A percentile compares a stretch with the other conserved stretches of the same genome.
These are phyloP conservation scores for Steatornis caripensis DNA, from an alignment of 2,113 vertebrate genomes.

Conservation along the genomic window DNA sequence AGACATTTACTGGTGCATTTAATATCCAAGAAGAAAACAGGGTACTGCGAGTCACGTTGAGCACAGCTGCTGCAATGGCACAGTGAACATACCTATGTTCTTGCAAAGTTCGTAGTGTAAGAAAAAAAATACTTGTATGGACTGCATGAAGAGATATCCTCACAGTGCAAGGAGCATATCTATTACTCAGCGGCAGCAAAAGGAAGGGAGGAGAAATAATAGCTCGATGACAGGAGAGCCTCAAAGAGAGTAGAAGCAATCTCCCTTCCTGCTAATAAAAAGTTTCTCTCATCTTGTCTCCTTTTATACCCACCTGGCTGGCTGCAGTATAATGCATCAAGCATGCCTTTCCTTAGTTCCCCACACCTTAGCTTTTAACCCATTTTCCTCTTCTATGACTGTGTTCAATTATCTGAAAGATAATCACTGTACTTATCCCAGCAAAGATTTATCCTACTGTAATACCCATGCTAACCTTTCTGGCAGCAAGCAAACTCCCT, in stretches of 20 bases:
- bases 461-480: not conserved
- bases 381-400: not conserved
- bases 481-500: not conserved
- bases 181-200: rapidly evolving
- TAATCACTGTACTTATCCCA: not conserved
- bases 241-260: not conserved
- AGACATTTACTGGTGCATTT: not conserved
- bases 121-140: not conserved
- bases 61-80: not conserved
- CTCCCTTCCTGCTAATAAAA: not conserved
- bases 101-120: not conserved
- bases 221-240: not conserved
- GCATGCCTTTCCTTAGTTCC: not conserved
- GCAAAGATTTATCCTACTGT: not conserved
- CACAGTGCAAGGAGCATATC: not conserved
- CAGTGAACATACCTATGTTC: not conserved
- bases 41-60: not conserved
- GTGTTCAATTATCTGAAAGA: not conserved
- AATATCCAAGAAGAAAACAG: not conserved
- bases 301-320: not conserved
- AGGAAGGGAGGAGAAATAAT: not conserved
- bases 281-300: not conserved
- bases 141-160: not conserved
- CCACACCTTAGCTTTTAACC: not conserved
- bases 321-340: not conserved